Conservation (phyloP, 2,888 invertebrate genomes). For the Phymatocera aterrima region DNA sequence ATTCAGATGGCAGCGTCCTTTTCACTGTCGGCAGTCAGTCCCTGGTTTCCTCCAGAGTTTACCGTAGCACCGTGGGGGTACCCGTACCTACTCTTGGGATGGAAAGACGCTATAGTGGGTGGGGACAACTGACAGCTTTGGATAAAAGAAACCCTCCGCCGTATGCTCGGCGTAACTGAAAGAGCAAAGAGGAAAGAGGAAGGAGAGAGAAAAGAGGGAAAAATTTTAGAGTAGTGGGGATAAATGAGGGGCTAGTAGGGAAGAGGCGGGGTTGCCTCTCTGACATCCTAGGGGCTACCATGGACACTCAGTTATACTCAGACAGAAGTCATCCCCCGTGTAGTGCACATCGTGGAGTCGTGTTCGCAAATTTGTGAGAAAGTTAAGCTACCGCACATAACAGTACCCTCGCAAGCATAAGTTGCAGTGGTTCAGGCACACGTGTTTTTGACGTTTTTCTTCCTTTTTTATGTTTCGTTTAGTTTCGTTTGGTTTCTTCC, state of each 20-base stretch:
- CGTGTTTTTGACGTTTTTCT: constrained; percentile 2
- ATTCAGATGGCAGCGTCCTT: constrained; percentile 9
- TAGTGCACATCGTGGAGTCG: constrained; percentile 13
- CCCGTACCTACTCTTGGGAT: no score
- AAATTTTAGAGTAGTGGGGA: constrained; percentile 36
- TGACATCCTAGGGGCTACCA: constrained; percentile 33
- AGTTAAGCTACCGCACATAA: not conserved
- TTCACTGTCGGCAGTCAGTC: not conserved
- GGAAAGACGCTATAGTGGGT: constrained; percentile 52
- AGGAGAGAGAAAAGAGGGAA: constrained; percentile 38
- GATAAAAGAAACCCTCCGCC: constrained; percentile 60
- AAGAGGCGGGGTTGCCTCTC: constrained; percentile 49
- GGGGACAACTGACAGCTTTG: constrained; percentile 59
- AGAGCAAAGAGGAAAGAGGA: constrained; percentile 33
- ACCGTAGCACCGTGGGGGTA: constrained; percentile 32
- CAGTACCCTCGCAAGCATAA: not conserved
- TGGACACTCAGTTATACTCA: not conserved
- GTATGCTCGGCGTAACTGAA: constrained; percentile 23
- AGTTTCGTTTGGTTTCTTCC: not conserved
- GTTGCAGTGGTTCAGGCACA: not conserved
- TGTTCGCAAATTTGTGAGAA: constrained; percentile 6
- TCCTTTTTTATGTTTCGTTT: not conserved
- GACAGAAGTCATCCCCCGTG: constrained; percentile 46
- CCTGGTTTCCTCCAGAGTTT: constrained; percentile 8
- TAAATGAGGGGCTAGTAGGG: constrained; percentile 58